Evolutionary conservation across 2,888 invertebrate genomes (phyloP), one percentile per base, ranked within the genome.

Genomic region (Nomada flava): DNA sequence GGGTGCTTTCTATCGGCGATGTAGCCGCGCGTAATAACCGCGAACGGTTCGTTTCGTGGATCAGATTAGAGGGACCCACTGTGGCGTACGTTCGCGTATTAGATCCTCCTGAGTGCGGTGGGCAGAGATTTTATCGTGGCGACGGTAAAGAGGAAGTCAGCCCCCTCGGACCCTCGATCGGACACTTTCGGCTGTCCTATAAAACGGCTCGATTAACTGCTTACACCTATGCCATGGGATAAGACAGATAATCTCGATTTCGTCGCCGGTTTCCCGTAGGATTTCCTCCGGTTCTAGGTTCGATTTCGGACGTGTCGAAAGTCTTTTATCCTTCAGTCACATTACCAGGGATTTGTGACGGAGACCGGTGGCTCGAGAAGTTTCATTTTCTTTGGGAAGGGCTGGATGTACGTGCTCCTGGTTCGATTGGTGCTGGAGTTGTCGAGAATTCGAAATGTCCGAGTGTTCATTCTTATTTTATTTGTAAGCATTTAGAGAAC

Each of bases 51-150:
- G 84, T 88, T 88, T 86, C 87, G 87, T 87, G 86, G 86, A 91
- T 91, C 91, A 90, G 91, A 91, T 91, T 91, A 91, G 88, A 64
- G 60, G 64, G 80, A 83, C 75, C 84, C 85, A 75, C 70, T 74
- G 63, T 5, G n/a, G n/a, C 7, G 70, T 71, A 81, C 75, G 79
- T 81, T 78, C 83, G 69, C 86, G 90, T 89, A 89, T 91, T 89
- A 89, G 90, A 89, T 85, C 86, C 86, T 84, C 76, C 76, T 76
- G 84, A 87, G 78, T 84, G 85, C 76, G 79, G 76, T 67, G 68
- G 76, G 69, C 89, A 83, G 76, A 79, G 88, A 88, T 88, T 76
- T 82, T 89, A 88, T 88, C 88, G 65, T 18, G 62, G 18, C 63
- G 77, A 80, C 72, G 85, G 79, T 80, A 79, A 87, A 87, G 89